These are phyloP conservation scores for Epistrophe eligans DNA, from an alignment of 2,888 invertebrate genomes.

Conservation along the genomic window DNA sequence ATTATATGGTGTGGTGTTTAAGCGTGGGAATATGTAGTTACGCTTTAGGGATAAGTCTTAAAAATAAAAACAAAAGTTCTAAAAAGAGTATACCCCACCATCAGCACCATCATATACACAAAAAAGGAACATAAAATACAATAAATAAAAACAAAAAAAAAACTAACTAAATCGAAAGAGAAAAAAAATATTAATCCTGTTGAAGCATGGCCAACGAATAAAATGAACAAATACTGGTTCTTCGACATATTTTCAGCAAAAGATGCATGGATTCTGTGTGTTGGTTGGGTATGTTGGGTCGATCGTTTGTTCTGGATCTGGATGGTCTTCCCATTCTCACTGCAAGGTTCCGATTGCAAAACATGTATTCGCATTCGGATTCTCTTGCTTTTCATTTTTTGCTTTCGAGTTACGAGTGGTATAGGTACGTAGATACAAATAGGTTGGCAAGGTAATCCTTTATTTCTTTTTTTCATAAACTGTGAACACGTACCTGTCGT, in stretches of 20 bases:
- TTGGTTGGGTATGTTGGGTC: not conserved
- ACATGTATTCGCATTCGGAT: slow-evolving; percentile 47
- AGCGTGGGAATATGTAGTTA: slow-evolving; percentile 75
- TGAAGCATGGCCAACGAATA: slow-evolving; percentile 47
- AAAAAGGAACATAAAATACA: slow-evolving; percentile 16
- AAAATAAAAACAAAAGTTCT: slow-evolving; percentile 56
- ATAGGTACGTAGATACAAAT: not conserved
- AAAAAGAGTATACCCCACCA: not conserved
- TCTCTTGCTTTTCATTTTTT: slow-evolving; percentile 21
- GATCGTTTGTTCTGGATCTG: slow-evolving; percentile 24
- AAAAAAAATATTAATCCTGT: slow-evolving; percentile 69
- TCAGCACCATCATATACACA: not conserved
- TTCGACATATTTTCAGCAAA: slow-evolving; percentile 51
- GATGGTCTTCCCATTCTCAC: not conserved
- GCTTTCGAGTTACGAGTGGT: not conserved
- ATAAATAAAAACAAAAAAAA: slow-evolving; percentile 1
- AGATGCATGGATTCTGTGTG: slow-evolving; percentile 42
- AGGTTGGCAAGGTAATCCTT: slow-evolving; percentile 9
- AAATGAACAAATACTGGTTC: slow-evolving; percentile 73
- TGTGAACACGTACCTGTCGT: slow-evolving; percentile 75
- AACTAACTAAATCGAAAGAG: slow-evolving; percentile 29
- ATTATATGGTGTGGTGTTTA: slow-evolving; percentile 52
- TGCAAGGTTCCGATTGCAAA: slow-evolving; percentile 27
- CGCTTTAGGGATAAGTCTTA: slow-evolving; percentile 64
- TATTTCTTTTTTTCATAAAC: slow-evolving; percentile 40